These are phyloP conservation scores for Dioctria linearis DNA, from an alignment of 2,888 invertebrate species.

Conservation along the genomic window DNA sequence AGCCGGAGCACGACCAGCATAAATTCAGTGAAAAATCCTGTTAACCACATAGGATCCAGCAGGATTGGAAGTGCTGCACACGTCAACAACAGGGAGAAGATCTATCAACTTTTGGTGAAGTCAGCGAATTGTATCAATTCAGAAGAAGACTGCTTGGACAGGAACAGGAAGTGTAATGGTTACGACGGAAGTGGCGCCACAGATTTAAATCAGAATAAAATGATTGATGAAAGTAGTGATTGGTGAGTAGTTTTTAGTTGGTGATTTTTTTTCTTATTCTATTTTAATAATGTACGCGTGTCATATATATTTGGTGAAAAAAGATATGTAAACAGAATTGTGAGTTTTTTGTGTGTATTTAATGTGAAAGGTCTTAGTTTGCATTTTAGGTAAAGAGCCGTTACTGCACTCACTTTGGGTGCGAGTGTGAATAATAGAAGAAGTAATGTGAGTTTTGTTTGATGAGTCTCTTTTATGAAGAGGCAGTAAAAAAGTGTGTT, in stretches of 20 bases:
- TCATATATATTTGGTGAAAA: background rate
- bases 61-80: constrained; percentile 3
- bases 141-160: constrained; percentile 9
- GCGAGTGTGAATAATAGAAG: too few species aligned
- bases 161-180: constrained; percentile 23
- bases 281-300: too few species aligned
- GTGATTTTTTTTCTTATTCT: background rate
- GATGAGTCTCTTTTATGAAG: too few species aligned
- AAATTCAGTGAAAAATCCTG: constrained; percentile 11
- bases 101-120: constrained; percentile 24
- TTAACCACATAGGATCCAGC: background rate
- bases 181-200: background rate
- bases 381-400: background rate
- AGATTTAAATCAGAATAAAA: constrained; percentile 51
- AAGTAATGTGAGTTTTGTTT: too few species aligned
- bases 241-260: constrained; percentile 30
- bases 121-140: background rate
- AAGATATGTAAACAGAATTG: background rate
- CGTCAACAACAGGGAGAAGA: constrained; percentile 11
- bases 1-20: constrained; percentile 40
- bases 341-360: background rate
- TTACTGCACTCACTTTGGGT: background rate
- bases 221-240: constrained; percentile 23
- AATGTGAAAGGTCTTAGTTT: background rate
- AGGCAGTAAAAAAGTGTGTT: too few species aligned